Base-by-base conservation (phyloP, 2,888 invertebrate genomes). In the Tholera decimalis region DNA sequence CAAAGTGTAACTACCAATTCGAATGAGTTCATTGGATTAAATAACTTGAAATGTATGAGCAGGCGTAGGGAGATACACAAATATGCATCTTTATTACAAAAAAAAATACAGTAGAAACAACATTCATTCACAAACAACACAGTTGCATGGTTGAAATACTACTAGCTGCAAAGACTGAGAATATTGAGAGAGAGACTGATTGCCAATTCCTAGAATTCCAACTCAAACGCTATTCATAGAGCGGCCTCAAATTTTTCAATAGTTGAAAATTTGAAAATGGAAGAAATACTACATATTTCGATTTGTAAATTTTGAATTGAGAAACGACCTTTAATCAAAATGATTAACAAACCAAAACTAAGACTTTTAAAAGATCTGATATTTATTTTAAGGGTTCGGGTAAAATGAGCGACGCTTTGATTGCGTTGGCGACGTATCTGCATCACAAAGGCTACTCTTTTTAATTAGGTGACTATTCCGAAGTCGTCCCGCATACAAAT, bases 381-480 rank as follows among this genome's bases (percentile, higher is more conserved):
- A 90, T 88, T 88, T 90, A 90, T 90, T 89, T 87, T 83, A 89
- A 86, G 87, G 88, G 86, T 85, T 84, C 79, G 75, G 80, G 66
- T 80, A 77, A 78, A 87, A 86, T 87, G 86, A 83, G 84, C 80
- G 61, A 66, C 73, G 83, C 83, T 87, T 82, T 89, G 91, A 91
- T 91, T 91, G 89, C 87, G 85, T 74, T 82, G 81, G 66, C 80
- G 83, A 79, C 87, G 85, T 84, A 92, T 92, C 92, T 91, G 90
- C 92, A 92, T 92, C 75, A 91, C 91, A 92, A 92, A 92, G 92
- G 88, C 80, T 79, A 88, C 88, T 92, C 90, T 91, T 92, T 92
- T 92, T 92, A 92, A 92, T 92, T 91, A 92, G 89, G 87, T 85
- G 90, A 89, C 91, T 90, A 91, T 91, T 91, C 84, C 83, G 82